These are phyloP conservation scores for Pipistrellus pygmaeus DNA, from an alignment of 2,797 vertebrate genomes.

Conservation along the genomic window DNA sequence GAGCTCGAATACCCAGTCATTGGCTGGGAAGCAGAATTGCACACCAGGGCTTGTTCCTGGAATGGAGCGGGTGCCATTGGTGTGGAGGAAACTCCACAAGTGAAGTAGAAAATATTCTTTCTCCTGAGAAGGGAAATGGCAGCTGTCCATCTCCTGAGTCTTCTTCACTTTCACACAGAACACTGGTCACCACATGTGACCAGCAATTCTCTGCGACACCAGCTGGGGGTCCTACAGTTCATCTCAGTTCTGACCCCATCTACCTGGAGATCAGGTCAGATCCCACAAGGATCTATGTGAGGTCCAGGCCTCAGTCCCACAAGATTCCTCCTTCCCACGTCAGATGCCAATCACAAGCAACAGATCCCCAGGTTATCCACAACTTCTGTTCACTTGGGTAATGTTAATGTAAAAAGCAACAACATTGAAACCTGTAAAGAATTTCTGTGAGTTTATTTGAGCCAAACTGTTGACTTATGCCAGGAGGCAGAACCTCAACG, in stretches of 20 bases:
- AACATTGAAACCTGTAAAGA: too few species aligned
- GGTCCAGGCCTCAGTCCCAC: background rate
- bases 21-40: background rate
- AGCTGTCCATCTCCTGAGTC: background rate
- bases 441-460: too few species aligned
- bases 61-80: accelerated
- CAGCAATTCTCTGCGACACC: background rate
- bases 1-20: background rate
- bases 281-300: background rate
- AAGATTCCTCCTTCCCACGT: background rate
- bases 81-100: background rate
- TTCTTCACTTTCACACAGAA: background rate
- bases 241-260: background rate
- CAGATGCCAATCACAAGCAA: background rate
- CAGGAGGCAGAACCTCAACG: too few species aligned
- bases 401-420: too few species aligned
- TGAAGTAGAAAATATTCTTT: background rate
- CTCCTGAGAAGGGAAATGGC: background rate
- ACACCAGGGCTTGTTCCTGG: background rate
- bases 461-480: too few species aligned
- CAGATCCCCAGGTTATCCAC: background rate
- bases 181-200: background rate
- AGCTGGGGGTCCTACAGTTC: background rate
- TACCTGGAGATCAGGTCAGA: background rate
- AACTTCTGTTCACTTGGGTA: background rate